Evolutionary conservation across 35 echinoderm and acorn worm genomes (phyloP).

Genomic region (Apostichopus californicus): DNA sequence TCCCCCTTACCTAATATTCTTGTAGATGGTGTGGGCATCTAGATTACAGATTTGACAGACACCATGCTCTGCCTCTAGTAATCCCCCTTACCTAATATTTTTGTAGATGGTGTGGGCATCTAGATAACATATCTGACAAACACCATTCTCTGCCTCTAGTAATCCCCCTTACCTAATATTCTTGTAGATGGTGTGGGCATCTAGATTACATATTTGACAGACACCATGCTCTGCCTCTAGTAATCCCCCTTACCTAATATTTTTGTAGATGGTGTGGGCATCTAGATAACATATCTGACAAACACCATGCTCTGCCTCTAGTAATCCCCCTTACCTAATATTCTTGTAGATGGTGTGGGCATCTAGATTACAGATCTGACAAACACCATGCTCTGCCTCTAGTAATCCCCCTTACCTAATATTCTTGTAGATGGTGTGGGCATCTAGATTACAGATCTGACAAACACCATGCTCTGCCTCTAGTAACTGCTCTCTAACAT

Average conservation of each 20-base stretch:
- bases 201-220: constrained; percentile 73
- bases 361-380: constrained; percentile 34
- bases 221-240: constrained; percentile 69
- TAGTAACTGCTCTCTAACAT: constrained; percentile 71
- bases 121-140: neutral
- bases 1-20: constrained; percentile 58
- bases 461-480: constrained; percentile 71
- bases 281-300: constrained; percentile 25
- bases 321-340: constrained; percentile 42
- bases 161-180: constrained; percentile 72
- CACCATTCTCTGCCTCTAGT: no score
- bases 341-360: constrained; percentile 64
- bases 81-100: constrained; percentile 49
- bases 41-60: neutral
- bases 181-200: constrained; percentile 68
- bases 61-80: neutral
- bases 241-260: constrained; percentile 61
- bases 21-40: constrained; percentile 73
- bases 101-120: constrained; percentile 70
- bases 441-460: constrained; percentile 75
- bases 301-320: neutral
- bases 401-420: constrained; percentile 77
- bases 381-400: no score
- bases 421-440: constrained; percentile 61
- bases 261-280: constrained; percentile 69